Evolutionary conservation across 2,888 invertebrate species (phyloP).

Genomic region (Nebria brevicollis): DNA sequence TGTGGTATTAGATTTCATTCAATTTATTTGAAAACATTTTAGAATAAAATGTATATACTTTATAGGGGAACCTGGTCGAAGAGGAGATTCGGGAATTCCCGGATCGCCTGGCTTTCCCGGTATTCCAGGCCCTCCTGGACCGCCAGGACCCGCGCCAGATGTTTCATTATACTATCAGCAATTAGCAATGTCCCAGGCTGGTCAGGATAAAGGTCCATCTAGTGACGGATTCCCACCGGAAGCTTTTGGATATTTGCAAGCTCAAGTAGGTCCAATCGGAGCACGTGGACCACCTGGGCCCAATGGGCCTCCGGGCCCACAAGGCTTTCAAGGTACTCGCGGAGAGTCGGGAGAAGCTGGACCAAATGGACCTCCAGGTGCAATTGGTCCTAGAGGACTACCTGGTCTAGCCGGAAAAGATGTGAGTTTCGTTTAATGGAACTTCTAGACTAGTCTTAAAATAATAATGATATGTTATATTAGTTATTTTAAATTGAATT

Average conservation of each 20-base stretch:
- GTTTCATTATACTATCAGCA: constrained; percentile 81
- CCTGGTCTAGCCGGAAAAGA: constrained; percentile 81
- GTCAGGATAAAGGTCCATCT: constrained; percentile 79
- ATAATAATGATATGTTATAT: not conserved
- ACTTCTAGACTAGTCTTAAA: constrained; percentile 60
- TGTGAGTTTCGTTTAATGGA: constrained; percentile 62
- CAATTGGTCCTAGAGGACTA: constrained; percentile 71
- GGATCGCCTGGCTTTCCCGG: constrained; percentile 74
- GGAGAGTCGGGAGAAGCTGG: constrained; percentile 85
- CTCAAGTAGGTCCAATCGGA: constrained; percentile 82
- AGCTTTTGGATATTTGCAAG: constrained; percentile 80
- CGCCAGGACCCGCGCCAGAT: constrained; percentile 77
- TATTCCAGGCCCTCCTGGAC: constrained; percentile 70
- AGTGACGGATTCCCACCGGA: constrained; percentile 68
- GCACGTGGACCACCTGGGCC: constrained; percentile 81
- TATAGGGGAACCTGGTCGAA: constrained; percentile 64
- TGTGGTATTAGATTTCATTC: too few species aligned
- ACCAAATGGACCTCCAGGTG: constrained; percentile 69
- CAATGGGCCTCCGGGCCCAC: constrained; percentile 72
- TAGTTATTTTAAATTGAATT: not conserved
- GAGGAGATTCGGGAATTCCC: constrained; percentile 70
- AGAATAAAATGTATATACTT: too few species aligned
- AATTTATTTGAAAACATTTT: too few species aligned
- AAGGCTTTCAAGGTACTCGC: constrained; percentile 84
- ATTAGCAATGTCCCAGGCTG: constrained; percentile 75